These are phyloP conservation scores for Fragum sueziense DNA, from an alignment of 2,888 invertebrate species.

Conservation along the genomic window DNA sequence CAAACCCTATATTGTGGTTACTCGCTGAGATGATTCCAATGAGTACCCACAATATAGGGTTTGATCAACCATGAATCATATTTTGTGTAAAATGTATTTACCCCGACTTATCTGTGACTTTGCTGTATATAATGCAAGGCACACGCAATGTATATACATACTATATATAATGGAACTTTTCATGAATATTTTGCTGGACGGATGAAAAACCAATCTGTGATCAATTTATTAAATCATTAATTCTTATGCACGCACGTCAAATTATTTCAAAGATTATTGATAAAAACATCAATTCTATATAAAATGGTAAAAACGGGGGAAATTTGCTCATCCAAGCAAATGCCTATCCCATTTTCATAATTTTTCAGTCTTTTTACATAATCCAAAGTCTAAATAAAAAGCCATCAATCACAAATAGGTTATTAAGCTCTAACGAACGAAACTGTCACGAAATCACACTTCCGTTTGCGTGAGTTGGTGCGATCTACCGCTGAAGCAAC, in stretches of 20 bases:
- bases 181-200: conserved; percentile 5
- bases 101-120: no score
- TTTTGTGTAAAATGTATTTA: no score
- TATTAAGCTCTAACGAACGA: neutral
- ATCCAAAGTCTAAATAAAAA: neutral
- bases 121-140: no score
- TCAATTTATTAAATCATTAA: neutral
- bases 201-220: neutral
- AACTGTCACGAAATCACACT: conserved; percentile 12
- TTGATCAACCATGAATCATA: no score
- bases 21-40: no score
- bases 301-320: neutral
- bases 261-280: neutral
- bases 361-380: no score
- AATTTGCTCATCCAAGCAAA: neutral
- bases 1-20: no score
- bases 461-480: conserved; percentile 27
- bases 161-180: no score
- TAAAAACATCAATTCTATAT: neutral
- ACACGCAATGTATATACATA: no score
- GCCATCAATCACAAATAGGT: neutral
- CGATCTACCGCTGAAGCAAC: conserved; percentile 45
- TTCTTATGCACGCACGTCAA: neutral
- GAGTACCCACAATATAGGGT: no score
- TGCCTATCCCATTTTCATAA: neutral